Base-by-base conservation (phyloP, 2,888 invertebrate species). In the Noctuana brunneofusca region DNA sequence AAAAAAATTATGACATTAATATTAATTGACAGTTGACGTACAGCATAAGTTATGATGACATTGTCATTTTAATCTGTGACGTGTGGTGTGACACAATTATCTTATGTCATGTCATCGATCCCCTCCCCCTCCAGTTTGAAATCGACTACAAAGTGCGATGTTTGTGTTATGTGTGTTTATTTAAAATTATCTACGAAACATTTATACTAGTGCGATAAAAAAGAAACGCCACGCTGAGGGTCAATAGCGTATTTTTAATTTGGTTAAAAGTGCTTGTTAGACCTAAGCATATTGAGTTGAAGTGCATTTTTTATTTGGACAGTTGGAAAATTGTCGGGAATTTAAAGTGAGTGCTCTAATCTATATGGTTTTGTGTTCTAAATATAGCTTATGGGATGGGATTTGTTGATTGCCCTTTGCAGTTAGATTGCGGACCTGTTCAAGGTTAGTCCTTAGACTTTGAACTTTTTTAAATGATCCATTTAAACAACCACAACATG, bases 371-470 rank as follows among this genome's bases (percentile, higher is more conserved):
- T 38, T 46, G 24, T 49, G 63, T 43, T 66, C 66, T 67, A 65
- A 64, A 63, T 63, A 66, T 67, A 67, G 67, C 41, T 0, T 55
- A 55, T 46, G 55, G 38, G 50, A 41, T n/a, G 8, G 27, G 48
- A n/a, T 48, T 48, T 41, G 41, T 52, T 30, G 49, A 49, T 53
- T 52, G 24, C 22, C 48, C 18, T 41, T 22, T 27, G 30, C 16
- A 16, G 27, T 49, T 30, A 32, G 38, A 14, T 30, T 30, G 35
- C 38, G 18, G 22, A 52, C 30, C 22, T 43, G 14, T 67, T 68
- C 76, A 76, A 76, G 76, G 76, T 71, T 66, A 71, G 69, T 70
- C 68, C 69, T 72, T 74, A 74, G 62, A 73, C 74, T 71, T 70
- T 68, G 70, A 64, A 68, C 70, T 60, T 63, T 12, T 43, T 18